Percentiles rank a stretch among this genome's conserved stretches.
These are phyloP conservation scores for Periophthalmodon schlosseri DNA, from an alignment of 2,113 vertebrate species.

Conservation along the genomic window DNA sequence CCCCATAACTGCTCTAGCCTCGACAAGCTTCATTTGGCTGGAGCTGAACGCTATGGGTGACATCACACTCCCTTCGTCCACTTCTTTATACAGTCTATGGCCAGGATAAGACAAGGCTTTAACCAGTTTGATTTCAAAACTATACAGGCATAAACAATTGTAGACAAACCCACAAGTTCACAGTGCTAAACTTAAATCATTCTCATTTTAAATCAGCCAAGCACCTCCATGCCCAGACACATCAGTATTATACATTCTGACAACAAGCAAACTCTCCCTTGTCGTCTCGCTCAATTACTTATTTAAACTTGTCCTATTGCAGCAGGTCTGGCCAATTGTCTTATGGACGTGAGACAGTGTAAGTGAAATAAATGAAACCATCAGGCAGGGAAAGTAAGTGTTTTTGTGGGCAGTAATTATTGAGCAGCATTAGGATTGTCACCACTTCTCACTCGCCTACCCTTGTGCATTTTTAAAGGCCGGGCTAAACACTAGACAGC, in stretches of 20 bases:
- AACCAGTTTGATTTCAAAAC: not conserved
- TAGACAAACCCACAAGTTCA: not conserved
- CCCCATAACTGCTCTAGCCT: too few relatives aligned
- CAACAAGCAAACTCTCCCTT: slow-evolving; percentile 24
- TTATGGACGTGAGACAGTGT: slow-evolving; percentile 27
- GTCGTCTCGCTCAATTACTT: slow-evolving; percentile 23
- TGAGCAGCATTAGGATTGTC: slow-evolving; percentile 36
- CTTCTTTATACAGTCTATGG: too few relatives aligned
- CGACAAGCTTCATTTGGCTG: too few relatives aligned
- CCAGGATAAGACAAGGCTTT: not conserved
- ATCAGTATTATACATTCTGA: slow-evolving; percentile 46
- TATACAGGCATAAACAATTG: not conserved
- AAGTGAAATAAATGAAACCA: slow-evolving; percentile 15
- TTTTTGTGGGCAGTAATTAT: slow-evolving; percentile 44
- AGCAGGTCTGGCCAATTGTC: slow-evolving; percentile 16
- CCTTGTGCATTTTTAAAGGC: slow-evolving; percentile 57
- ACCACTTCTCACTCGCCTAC: slow-evolving; percentile 15
- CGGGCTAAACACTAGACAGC: slow-evolving; percentile 37
- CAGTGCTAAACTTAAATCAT: not conserved
- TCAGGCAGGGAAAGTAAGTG: slow-evolving; percentile 6
- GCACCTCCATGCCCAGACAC: slow-evolving; percentile 36
- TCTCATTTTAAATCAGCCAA: slow-evolving; percentile 49
- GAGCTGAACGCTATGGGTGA: too few relatives aligned
- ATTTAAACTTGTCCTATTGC: slow-evolving; percentile 22
- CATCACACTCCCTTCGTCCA: too few relatives aligned